phyloP scores from a whole-genome alignment of 2,888 invertebrate species.

The Agrotis ipsilon region DNA sequence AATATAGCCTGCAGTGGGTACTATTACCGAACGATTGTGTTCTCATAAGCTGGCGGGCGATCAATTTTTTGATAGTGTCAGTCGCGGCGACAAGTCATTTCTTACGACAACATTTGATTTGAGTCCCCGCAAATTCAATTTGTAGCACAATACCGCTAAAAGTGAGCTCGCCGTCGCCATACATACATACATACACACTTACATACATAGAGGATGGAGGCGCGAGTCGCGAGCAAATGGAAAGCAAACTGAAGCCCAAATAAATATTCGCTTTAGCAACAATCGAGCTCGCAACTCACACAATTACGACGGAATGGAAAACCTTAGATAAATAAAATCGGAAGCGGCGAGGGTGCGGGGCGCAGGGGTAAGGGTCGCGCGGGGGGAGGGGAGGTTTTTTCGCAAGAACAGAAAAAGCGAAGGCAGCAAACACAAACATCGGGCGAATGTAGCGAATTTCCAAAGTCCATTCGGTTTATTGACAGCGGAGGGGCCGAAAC shows the following conservation, averaged over 20 bases:
- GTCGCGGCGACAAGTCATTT: constrained; percentile 85
- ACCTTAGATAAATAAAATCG: constrained; percentile 90
- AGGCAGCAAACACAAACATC: constrained; percentile 88
- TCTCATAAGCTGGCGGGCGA: constrained; percentile 71
- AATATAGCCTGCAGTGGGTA: constrained; percentile 30
- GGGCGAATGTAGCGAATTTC: constrained; percentile 89
- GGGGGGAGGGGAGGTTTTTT: constrained; percentile 72
- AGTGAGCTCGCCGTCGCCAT: constrained; percentile 51
- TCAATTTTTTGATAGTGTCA: constrained; percentile 90
- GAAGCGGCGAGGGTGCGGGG: constrained; percentile 74
- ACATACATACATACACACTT: constrained; percentile 28
- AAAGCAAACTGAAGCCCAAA: constrained; percentile 87
- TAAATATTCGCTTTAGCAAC: constrained; percentile 90
- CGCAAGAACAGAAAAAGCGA: constrained; percentile 81
- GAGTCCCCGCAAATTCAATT: constrained; percentile 88
- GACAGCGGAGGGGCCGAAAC: constrained; percentile 77
- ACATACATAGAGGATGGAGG: constrained; percentile 34
- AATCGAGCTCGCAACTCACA: constrained; percentile 88
- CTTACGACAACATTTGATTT: constrained; percentile 88
- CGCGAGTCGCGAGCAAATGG: constrained; percentile 71
- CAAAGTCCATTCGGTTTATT: constrained; percentile 89
- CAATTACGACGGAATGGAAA: constrained; percentile 90
- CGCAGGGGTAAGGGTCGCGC: constrained; percentile 36
- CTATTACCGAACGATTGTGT: constrained; percentile 37
- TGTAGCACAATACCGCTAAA: constrained; percentile 81